Evolutionary conservation across 2,888 invertebrate species (phyloP).

Genomic region (Sesia bembeciformis): DNA sequence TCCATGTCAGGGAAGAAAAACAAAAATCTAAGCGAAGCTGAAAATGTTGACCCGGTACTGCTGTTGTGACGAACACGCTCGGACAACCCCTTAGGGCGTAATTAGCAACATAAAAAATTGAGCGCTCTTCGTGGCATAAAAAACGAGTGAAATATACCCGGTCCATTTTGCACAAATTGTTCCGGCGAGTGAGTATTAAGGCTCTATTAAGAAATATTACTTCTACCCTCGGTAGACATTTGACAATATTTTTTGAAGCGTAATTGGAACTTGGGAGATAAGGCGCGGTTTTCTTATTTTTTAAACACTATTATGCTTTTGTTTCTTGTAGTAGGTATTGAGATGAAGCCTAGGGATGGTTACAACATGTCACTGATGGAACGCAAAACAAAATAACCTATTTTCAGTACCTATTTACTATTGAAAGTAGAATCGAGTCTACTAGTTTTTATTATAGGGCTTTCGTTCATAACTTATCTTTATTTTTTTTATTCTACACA

Average conservation of each 20-base stretch:
- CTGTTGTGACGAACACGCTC: conserved; percentile 12
- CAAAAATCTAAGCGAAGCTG: too few relatives aligned
- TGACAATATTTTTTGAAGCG: conserved; percentile 18
- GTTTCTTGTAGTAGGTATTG: too few relatives aligned
- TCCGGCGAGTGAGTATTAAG: conserved; percentile 31
- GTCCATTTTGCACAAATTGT: conserved; percentile 46
- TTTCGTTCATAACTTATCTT: too few relatives aligned
- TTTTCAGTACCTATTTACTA: too few relatives aligned
- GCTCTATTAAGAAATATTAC: conserved; percentile 52
- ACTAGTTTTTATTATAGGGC: too few relatives aligned
- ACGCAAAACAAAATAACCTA: too few relatives aligned
- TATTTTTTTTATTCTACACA: too few relatives aligned
- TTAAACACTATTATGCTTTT: too few relatives aligned
- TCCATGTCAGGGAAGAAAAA: too few relatives aligned
- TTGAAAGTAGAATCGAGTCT: too few relatives aligned
- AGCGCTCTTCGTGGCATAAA: conserved; percentile 35
- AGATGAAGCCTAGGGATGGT: too few relatives aligned
- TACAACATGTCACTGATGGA: too few relatives aligned
- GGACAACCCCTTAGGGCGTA: conserved; percentile 33
- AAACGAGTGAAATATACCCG: conserved; percentile 48
- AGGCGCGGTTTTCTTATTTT: not conserved
- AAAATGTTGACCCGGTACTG: not conserved
- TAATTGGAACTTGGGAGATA: not conserved
- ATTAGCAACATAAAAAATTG: conserved; percentile 57
- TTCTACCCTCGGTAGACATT: conserved; percentile 14